Evolutionary conservation across 2,113 vertebrate species (phyloP).

Genomic region (Grammomys surdaster): DNA sequence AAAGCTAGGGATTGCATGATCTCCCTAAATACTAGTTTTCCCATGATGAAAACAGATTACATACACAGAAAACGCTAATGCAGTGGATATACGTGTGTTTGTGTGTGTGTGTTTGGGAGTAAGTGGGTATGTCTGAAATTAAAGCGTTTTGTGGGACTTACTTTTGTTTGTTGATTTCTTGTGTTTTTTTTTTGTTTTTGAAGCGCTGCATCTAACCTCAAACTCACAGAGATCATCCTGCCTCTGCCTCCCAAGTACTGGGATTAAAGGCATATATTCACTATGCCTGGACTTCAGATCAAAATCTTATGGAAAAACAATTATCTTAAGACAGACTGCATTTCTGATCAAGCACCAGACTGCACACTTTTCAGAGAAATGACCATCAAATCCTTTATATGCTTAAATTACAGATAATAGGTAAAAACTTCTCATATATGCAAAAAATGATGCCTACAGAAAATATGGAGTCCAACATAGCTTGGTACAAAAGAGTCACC

Average conservation of each 20-base stretch:
- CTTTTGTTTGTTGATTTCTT: not conserved
- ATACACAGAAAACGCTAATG: slow-evolving; percentile 27
- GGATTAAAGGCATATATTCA: not conserved
- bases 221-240: not conserved
- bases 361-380: not conserved
- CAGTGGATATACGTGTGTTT: not conserved
- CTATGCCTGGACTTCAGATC: not conserved
- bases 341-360: slow-evolving; percentile 16
- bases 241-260: not conserved
- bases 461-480: not conserved
- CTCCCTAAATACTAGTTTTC: slow-evolving; percentile 39
- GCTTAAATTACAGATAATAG: slow-evolving; percentile 37
- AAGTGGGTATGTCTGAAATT: not conserved
- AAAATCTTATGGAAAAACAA: slow-evolving; percentile 35
- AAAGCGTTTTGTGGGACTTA: not conserved
- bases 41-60: slow-evolving; percentile 35
- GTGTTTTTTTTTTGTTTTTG: no score
- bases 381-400: not conserved
- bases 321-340: not conserved
- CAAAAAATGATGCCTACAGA: not conserved
- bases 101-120: not conserved
- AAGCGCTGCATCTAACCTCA: not conserved
- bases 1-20: not conserved
- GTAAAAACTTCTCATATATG: slow-evolving; percentile 6
- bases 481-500: not conserved